Conservation (phyloP, 2,888 invertebrate genomes). For the Subacronicta megacephala region DNA sequence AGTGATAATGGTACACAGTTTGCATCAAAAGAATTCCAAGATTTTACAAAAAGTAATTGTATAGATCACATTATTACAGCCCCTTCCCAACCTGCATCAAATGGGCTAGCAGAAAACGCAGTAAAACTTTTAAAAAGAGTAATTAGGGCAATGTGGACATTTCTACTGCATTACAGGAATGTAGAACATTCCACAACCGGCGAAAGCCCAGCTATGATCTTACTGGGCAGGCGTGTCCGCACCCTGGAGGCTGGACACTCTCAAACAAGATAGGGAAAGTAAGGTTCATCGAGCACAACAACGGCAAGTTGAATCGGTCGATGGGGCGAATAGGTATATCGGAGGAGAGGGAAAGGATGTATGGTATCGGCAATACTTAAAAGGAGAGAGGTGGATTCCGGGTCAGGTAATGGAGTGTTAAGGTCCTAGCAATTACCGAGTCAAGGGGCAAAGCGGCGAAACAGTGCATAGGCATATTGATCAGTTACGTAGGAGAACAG, state of each 20-base stretch:
- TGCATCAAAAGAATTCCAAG: background rate
- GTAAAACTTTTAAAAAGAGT: background rate
- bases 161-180: background rate
- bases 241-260: background rate
- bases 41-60: background rate
- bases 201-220: background rate
- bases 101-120: background rate
- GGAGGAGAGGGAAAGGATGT: background rate
- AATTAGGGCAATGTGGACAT: background rate
- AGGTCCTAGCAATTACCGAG: slow-evolving; percentile 1
- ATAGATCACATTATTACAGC: slow-evolving; percentile 7
- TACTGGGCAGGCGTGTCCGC: background rate
- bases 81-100: slow-evolving; percentile 7
- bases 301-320: background rate
- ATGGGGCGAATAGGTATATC: background rate
- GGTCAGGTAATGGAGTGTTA: background rate
- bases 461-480: background rate
- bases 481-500: background rate
- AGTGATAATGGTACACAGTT: slow-evolving; percentile 13
- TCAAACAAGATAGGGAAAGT: background rate
- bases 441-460: background rate
- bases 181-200: background rate
- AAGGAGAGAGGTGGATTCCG: background rate
- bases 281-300: background rate
- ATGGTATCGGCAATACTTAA: slow-evolving; percentile 4